phyloP scores from a whole-genome alignment of 2,888 invertebrate species.

The Helobdella robusta region DNA sequence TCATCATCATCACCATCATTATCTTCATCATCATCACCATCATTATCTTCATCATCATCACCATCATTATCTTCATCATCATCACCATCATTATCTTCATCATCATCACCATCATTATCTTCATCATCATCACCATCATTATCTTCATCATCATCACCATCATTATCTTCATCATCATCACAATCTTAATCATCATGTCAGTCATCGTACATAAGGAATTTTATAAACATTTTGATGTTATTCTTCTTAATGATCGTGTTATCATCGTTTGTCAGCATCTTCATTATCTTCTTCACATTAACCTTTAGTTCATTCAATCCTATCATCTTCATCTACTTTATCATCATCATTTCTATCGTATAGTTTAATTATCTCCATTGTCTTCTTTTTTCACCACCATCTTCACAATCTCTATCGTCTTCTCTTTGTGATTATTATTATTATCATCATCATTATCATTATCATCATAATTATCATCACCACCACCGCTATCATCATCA shows the following conservation, averaged over 20 bases:
- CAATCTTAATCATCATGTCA: constrained; percentile 15
- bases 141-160: constrained; percentile 20
- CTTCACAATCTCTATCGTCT: neutral
- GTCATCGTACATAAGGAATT: too few species aligned
- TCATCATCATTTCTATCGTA: too few species aligned
- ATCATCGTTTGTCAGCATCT: too few species aligned
- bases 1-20: constrained; percentile 16
- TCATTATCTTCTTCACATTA: too few species aligned
- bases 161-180: constrained; percentile 18
- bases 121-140: constrained; percentile 16
- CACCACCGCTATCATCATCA: neutral
- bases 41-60: constrained; percentile 18
- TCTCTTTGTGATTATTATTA: too few species aligned
- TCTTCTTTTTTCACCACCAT: too few species aligned
- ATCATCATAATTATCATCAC: constrained; percentile 13
- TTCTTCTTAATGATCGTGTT: too few species aligned
- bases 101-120: constrained; percentile 17
- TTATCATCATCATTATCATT: constrained; percentile 10
- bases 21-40: constrained; percentile 22
- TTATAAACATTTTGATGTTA: too few species aligned
- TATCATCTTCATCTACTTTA: too few species aligned
- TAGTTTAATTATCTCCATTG: too few species aligned
- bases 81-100: constrained; percentile 17
- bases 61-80: constrained; percentile 7
- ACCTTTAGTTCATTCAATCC: too few species aligned